Evolutionary conservation across 1,140 invertebrate genomes (phyloP).

Genomic region (Artemia franciscana): DNA sequence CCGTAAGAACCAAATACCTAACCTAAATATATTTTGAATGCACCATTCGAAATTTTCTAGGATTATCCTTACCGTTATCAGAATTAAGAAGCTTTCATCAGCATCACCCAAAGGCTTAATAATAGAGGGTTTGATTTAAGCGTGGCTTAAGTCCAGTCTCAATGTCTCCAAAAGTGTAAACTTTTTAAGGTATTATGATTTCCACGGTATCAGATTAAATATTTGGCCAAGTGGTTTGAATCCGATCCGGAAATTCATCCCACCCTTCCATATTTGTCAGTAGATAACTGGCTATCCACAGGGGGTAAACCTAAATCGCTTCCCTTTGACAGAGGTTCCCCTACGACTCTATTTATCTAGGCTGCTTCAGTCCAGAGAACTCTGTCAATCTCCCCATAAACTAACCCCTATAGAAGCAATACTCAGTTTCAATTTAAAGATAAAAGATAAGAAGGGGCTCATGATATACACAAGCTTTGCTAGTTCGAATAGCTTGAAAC

Average conservation of each 20-base stretch:
- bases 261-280: not conserved
- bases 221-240: not conserved
- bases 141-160: no score
- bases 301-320: not conserved
- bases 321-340: not conserved
- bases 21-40: no score
- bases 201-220: not conserved
- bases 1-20: no score
- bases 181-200: not conserved
- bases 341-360: not conserved
- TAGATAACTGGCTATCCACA: not conserved
- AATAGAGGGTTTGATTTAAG: no score
- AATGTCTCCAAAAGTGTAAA: not conserved
- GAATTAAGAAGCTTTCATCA: no score
- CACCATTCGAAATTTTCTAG: no score
- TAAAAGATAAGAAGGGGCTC: not conserved
- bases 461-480: not conserved
- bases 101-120: no score
- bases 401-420: not conserved
- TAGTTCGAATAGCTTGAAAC: not conserved
- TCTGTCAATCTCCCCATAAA: not conserved
- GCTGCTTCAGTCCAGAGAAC: not conserved
- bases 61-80: no score
- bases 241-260: not conserved
- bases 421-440: not conserved